Evolutionary conservation across 2,888 invertebrate genomes (phyloP).

Genomic region (Drosophila robusta): DNA sequence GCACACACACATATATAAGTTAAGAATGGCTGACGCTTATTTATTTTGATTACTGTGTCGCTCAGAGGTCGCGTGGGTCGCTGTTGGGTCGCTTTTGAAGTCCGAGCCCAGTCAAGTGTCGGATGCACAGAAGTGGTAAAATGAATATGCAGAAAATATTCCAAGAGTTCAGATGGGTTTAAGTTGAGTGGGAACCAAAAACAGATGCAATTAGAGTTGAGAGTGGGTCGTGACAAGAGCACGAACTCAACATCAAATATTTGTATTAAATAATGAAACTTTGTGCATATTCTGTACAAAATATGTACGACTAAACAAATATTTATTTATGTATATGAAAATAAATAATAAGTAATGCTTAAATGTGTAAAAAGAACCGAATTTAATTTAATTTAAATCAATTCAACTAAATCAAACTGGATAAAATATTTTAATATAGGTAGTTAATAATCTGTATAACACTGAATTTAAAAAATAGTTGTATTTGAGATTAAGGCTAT

Average conservation of each 20-base stretch:
- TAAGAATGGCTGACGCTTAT: constrained; percentile 42
- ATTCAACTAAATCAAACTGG: too few relatives aligned
- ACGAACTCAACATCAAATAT: background rate
- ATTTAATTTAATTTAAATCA: too few relatives aligned
- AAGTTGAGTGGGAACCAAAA: constrained; percentile 15
- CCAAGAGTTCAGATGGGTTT: constrained; percentile 2
- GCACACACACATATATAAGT: background rate
- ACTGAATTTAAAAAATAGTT: too few relatives aligned
- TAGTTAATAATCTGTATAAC: too few relatives aligned
- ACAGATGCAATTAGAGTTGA: background rate
- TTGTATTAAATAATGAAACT: background rate
- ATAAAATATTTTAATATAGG: too few relatives aligned
- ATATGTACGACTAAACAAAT: background rate
- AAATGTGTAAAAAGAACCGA: too few relatives aligned
- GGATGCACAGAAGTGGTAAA: constrained; percentile 26
- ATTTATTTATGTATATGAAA: background rate
- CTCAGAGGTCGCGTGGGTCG: constrained; percentile 45
- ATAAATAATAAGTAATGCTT: too few relatives aligned
- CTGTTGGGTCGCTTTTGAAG: constrained; percentile 35
- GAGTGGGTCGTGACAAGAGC: background rate
- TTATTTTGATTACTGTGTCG: constrained; percentile 57
- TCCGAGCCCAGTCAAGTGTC: constrained; percentile 25
- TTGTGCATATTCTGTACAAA: background rate
- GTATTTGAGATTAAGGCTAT: too few relatives aligned
- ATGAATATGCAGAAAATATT: constrained; percentile 18